Evolutionary conservation across 2,888 invertebrate genomes (phyloP).

Genomic region (Acanthosepion esculentum): DNA sequence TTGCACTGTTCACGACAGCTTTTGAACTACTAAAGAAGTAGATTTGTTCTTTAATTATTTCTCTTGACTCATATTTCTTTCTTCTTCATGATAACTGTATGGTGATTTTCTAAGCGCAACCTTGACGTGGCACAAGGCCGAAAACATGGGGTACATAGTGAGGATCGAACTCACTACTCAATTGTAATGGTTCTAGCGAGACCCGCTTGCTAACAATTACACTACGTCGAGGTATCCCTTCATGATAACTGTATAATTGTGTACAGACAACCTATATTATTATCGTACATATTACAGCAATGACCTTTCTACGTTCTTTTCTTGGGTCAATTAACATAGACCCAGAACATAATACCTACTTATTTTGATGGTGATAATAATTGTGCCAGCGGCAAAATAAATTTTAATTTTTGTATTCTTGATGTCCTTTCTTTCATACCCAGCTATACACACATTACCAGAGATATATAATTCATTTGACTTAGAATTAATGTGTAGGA

Average conservation of each 20-base stretch:
- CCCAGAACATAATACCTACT: background rate
- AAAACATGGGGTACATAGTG: too few species aligned
- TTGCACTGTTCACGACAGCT: background rate
- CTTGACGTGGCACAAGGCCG: too few species aligned
- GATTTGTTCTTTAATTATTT: background rate
- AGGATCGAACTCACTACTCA: too few species aligned
- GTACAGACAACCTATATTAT: background rate
- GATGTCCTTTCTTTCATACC: background rate
- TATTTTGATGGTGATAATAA: background rate
- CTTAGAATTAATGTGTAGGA: background rate
- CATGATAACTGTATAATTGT: background rate
- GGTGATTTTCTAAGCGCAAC: too few species aligned
- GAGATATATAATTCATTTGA: background rate
- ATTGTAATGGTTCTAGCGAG: too few species aligned
- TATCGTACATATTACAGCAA: background rate
- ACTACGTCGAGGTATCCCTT: background rate
- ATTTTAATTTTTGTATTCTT: background rate
- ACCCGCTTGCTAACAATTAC: too few species aligned
- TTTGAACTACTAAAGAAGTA: background rate
- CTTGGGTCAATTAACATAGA: background rate
- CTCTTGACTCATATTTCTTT: background rate
- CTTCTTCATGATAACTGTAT: background rate
- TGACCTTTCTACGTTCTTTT: background rate
- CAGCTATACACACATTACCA: background rate
- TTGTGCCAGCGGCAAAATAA: background rate